Conservation (phyloP, 2,888 invertebrate species). For the Drosophila percnosoma region DNA sequence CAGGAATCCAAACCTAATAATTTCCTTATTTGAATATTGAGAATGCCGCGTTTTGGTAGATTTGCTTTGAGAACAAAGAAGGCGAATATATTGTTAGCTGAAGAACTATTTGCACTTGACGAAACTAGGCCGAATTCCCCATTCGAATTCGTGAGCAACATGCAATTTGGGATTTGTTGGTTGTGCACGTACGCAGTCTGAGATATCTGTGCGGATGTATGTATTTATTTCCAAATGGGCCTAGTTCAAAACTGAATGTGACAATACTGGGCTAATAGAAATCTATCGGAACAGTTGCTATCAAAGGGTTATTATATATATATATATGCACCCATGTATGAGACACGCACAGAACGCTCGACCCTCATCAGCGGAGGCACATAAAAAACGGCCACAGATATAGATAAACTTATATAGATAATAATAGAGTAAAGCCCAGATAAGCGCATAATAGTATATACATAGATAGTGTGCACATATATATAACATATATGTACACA, state of each 20-base stretch:
- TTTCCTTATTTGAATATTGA: background rate
- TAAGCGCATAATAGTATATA: slow-evolving; percentile 19
- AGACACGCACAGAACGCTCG: background rate
- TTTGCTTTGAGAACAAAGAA: slow-evolving; percentile 6
- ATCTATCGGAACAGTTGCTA: background rate
- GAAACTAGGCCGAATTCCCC: slow-evolving; percentile 13
- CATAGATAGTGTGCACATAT: slow-evolving; percentile 10
- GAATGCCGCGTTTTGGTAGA: background rate
- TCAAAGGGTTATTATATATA: background rate
- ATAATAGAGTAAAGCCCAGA: slow-evolving; percentile 21
- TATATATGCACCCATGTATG: background rate
- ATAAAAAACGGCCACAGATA: slow-evolving; percentile 7
- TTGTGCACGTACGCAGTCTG: slow-evolving; percentile 41
- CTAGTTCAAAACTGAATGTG: background rate
- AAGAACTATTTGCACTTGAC: background rate
- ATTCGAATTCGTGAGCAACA: slow-evolving; percentile 30
- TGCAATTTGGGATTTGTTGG: slow-evolving; percentile 12
- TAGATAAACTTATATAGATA: slow-evolving; percentile 20
- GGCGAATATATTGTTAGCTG: background rate
- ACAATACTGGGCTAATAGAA: background rate
- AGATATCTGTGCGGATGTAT: background rate
- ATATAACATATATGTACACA: background rate
- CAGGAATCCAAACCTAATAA: background rate
- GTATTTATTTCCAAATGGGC: background rate
- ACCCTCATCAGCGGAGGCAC: slow-evolving; percentile 3